Evolutionary conservation across 2,797 vertebrate genomes (phyloP).

Genomic region (Sebastes trivittatus): DNA sequence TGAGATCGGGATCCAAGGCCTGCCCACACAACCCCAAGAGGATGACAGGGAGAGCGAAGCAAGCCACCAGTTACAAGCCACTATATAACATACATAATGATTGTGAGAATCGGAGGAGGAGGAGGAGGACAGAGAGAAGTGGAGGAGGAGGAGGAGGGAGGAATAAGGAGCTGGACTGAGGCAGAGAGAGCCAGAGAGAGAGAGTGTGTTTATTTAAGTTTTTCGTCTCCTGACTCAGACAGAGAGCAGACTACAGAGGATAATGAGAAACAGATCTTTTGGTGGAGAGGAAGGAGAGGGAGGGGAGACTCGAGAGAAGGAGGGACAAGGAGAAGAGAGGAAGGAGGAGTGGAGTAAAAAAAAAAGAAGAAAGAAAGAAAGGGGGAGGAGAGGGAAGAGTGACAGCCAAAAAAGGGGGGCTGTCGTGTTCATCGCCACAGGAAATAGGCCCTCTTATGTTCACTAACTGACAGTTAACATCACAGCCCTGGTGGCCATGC

Average conservation of each 20-base stretch:
- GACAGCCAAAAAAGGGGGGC: slow-evolving; percentile 56
- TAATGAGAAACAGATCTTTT: slow-evolving; percentile 88
- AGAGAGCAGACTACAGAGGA: slow-evolving; percentile 83
- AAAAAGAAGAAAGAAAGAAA: slow-evolving; percentile 3
- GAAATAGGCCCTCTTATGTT: slow-evolving; percentile 64
- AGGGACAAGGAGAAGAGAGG: slow-evolving; percentile 40
- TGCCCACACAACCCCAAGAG: slow-evolving; percentile 65
- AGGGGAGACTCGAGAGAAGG: slow-evolving; percentile 36
- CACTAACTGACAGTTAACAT: slow-evolving; percentile 62
- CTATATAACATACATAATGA: slow-evolving; percentile 51
- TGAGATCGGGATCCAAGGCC: slow-evolving; percentile 48
- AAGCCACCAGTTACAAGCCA: slow-evolving; percentile 51
- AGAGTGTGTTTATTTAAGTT: slow-evolving; percentile 85
- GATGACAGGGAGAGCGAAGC: slow-evolving; percentile 59
- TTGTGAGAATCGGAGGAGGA: slow-evolving; percentile 69
- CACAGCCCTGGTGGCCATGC: slow-evolving; percentile 45
- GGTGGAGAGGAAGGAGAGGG: slow-evolving; percentile 60
- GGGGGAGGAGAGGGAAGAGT: slow-evolving; percentile 56
- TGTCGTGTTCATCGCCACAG: slow-evolving; percentile 65
- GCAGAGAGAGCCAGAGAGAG: slow-evolving; percentile 53
- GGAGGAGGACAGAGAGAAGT: slow-evolving; percentile 6
- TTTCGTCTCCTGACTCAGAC: slow-evolving; percentile 85
- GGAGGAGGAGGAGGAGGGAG: background rate
- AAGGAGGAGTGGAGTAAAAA: slow-evolving; percentile 29
- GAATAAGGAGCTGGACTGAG: slow-evolving; percentile 18